phyloP scores from a whole-genome alignment of 2,113 vertebrate species.

The Sylvia atricapilla region DNA sequence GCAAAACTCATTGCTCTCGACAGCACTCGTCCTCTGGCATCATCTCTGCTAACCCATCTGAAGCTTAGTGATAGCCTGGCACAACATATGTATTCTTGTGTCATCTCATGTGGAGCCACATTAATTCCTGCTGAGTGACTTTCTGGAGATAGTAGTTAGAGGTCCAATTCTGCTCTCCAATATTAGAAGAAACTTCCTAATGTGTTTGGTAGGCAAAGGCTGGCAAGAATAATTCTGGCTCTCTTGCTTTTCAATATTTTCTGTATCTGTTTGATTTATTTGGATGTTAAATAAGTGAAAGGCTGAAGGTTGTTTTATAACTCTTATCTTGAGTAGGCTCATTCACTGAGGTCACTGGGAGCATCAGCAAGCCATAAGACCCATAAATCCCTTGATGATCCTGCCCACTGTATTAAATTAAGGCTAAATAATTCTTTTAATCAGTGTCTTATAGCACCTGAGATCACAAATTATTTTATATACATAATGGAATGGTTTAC shows the following conservation, averaged over 20 bases:
- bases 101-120: conserved; percentile 60
- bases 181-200: conserved; percentile 75
- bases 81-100: conserved; percentile 55
- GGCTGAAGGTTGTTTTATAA: conserved; percentile 42
- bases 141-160: conserved; percentile 74
- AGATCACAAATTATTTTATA: not conserved
- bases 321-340: not conserved
- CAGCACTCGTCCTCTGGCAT: conserved; percentile 54
- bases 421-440: not conserved
- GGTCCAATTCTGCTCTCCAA: conserved; percentile 75
- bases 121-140: conserved; percentile 55
- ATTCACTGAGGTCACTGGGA: not conserved
- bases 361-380: not conserved
- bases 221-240: conserved; percentile 63
- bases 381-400: not conserved
- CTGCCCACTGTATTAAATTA: not conserved
- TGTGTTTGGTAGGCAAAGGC: conserved; percentile 69
- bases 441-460: not conserved
- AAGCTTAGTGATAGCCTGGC: conserved; percentile 63
- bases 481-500: not conserved
- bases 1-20: not conserved
- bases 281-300: conserved; percentile 59
- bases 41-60: conserved; percentile 56
- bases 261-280: conserved; percentile 67
- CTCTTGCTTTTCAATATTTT: conserved; percentile 65